Base-by-base conservation (phyloP, 1,140 invertebrate genomes). In the Lithobius niger region DNA sequence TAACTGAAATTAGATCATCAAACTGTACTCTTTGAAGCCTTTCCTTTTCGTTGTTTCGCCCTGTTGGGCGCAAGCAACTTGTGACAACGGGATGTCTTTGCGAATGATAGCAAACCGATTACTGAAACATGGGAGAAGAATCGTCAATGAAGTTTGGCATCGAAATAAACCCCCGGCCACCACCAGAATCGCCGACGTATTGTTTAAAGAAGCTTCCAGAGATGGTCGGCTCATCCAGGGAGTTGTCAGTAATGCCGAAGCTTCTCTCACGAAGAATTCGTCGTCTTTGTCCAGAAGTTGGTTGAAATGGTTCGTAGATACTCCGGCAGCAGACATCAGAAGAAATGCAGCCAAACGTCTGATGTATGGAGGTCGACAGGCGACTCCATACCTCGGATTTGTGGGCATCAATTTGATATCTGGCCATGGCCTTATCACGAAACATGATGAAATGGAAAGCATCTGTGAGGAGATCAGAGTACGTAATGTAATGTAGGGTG, bases 381-480 rank as follows among this genome's bases (percentile, higher is more conserved):
- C 82, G 0, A 76, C 75, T 4, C 83, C 83, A 1, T 82, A 85
- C 59, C 82, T 88, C 63, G 82, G 83, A 21, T 65, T 87, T 2
- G 80, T 86, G 36, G 85, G 84, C 13, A 76, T 86, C 1, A 82
- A 80, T 43, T 66, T 86, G 52, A 83, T 83, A 3, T 81, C 82
- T 25, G 83, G 82, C 44, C 24, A 56, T 26, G 82, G 83, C 2
- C 77, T 86, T 47, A 67, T 88, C n/a, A 86, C 82, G 1, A 83
- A 83, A 62, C 81, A 87, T 57, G 82, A 87, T 66, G 82, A 88
- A 71, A 64, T 86, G 2, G 84, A 88, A 69, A 79, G 79, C 28
- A 74, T 87, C 15, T 87, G 84, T 60, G 82, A 79, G 76, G 83
- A 87, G 73, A 87, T 88, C 52, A 70, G 82, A 59, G 81, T 82